Evolutionary conservation across 2,113 vertebrate species (phyloP).

Genomic region (Geococcyx californianus): DNA sequence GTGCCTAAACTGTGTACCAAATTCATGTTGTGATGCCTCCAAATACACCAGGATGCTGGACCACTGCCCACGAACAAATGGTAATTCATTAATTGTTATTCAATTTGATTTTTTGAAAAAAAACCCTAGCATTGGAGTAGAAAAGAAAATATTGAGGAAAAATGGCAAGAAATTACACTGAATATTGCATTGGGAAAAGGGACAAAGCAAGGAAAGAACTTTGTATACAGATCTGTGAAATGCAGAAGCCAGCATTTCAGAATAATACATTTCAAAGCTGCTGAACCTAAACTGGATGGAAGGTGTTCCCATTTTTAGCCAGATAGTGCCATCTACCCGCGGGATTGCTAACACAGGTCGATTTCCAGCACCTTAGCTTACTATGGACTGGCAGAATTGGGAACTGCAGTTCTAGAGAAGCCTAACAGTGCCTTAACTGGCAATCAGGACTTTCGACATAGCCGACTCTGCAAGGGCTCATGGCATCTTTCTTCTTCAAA

Average conservation of each 20-base stretch:
- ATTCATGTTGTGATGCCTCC: background rate
- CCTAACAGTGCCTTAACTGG: background rate
- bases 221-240: background rate
- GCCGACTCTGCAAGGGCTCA: background rate
- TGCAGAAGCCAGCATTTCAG: background rate
- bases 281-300: background rate
- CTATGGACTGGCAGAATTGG: background rate
- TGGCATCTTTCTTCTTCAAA: background rate
- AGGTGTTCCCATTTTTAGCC: background rate
- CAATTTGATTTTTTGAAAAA: background rate
- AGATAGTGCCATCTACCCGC: background rate
- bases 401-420: background rate
- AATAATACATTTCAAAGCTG: background rate
- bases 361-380: background rate
- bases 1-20: background rate
- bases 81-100: background rate
- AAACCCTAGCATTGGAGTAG: background rate
- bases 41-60: background rate
- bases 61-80: background rate
- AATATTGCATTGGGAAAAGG: background rate
- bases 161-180: background rate
- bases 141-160: background rate
- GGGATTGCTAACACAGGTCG: background rate
- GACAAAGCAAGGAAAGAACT: background rate
- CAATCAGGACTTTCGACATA: rapidly evolving